Evolutionary conservation across 2,888 invertebrate species (phyloP).

Genomic region (Temnothorax rugatulus): DNA sequence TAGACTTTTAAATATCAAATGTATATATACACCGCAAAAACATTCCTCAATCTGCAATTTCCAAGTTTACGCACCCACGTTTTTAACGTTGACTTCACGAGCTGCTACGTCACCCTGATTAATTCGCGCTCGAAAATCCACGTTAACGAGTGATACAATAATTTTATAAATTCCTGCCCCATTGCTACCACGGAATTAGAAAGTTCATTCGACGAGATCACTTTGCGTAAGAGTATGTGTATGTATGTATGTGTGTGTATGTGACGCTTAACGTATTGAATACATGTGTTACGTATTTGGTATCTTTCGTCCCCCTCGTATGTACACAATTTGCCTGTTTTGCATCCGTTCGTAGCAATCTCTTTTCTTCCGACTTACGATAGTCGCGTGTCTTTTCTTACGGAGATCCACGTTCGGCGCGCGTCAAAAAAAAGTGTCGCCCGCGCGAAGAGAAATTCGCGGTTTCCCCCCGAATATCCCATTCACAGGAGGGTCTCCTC

Average conservation of each 20-base stretch:
- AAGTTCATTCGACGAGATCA: slow-evolving; percentile 17
- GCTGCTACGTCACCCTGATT: slow-evolving; percentile 2
- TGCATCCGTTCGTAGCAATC: background rate
- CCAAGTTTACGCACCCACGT: background rate
- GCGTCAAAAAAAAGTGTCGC: background rate
- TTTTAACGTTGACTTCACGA: slow-evolving; percentile 9
- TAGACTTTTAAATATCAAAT: slow-evolving; percentile 35
- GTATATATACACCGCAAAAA: background rate
- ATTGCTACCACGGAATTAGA: slow-evolving; percentile 1
- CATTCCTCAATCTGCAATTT: background rate
- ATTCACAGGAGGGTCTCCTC: slow-evolving; percentile 81
- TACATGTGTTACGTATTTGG: slow-evolving; percentile 28
- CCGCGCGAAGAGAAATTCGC: background rate
- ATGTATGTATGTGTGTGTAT: background rate
- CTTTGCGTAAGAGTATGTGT: background rate
- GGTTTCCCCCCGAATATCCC: background rate
- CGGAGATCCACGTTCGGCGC: background rate
- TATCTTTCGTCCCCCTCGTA: background rate
- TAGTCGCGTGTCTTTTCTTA: background rate
- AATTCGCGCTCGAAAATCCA: background rate
- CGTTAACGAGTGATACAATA: background rate
- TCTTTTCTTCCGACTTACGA: background rate
- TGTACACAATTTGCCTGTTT: background rate
- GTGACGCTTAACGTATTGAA: background rate
- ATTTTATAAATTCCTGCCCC: slow-evolving; percentile 5